phyloP scores from a whole-genome alignment of 2,113 vertebrate genomes.

The Micromys minutus region DNA sequence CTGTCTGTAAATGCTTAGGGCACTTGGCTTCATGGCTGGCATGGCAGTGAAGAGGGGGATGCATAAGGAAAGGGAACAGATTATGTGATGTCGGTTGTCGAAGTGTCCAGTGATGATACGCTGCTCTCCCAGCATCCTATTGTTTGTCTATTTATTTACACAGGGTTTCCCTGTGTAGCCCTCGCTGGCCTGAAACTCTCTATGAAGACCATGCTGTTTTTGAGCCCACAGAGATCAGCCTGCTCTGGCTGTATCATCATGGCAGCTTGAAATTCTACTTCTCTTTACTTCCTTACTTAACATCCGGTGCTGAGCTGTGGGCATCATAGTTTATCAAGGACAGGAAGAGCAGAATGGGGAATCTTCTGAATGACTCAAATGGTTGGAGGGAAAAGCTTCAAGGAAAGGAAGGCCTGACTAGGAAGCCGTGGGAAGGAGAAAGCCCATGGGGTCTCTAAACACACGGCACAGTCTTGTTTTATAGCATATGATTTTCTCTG shows the following conservation, averaged over 20 bases:
- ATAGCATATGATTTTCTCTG: conserved; percentile 26
- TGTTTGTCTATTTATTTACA: not conserved
- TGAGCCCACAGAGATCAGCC: not conserved
- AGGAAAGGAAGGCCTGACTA: not conserved
- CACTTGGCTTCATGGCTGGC: conserved; percentile 59
- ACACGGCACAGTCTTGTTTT: not conserved
- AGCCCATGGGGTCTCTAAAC: not conserved
- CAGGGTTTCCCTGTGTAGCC: not conserved
- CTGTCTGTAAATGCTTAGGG: conserved; percentile 60
- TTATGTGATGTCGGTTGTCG: conserved; percentile 50
- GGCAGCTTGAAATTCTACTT: not conserved
- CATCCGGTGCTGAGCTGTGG: not conserved
- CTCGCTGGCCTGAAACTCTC: not conserved
- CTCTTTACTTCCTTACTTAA: conserved; percentile 24
- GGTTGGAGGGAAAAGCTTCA: not conserved
- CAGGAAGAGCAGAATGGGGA: conserved; percentile 5
- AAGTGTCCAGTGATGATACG: not conserved
- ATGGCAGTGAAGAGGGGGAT: conserved; percentile 44
- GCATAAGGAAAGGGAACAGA: conserved; percentile 66
- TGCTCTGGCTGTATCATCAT: not conserved
- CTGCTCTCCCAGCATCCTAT: not conserved
- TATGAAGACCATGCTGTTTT: not conserved
- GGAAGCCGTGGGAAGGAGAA: not conserved
- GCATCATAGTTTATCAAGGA: conserved; percentile 22
- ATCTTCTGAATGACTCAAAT: not conserved